phyloP scores from a whole-genome alignment of 2,113 vertebrate species.

The Myotis davidii region DNA sequence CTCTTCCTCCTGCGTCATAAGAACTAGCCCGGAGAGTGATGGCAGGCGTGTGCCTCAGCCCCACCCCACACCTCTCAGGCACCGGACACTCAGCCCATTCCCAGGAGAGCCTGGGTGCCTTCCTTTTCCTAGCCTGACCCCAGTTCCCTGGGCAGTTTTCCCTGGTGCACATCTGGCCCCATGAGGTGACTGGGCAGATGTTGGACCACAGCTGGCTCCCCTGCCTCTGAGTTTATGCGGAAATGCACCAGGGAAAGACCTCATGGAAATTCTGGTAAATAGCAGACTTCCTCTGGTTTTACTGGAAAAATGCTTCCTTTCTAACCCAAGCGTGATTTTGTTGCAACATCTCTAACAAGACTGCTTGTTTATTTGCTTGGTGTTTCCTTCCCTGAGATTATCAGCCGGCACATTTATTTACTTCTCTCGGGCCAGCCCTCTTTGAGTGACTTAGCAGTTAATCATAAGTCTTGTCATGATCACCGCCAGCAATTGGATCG shows the following conservation, averaged over 20 bases:
- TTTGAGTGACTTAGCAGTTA: constrained; percentile 49
- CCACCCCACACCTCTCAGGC: too few relatives aligned
- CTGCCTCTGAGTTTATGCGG: neutral
- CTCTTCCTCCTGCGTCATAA: neutral
- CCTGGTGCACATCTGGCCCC: neutral
- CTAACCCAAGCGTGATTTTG: neutral
- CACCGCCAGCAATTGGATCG: neutral
- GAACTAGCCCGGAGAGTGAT: neutral
- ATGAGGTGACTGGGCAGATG: neutral
- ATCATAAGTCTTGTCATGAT: constrained; percentile 14
- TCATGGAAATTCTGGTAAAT: neutral
- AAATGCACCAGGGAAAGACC: neutral
- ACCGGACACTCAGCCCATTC: neutral
- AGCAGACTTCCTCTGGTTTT: neutral
- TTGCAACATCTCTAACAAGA: neutral
- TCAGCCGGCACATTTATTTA: neutral
- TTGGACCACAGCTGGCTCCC: neutral
- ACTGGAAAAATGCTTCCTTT: neutral
- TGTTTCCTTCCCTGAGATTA: neutral
- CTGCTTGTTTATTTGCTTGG: neutral
- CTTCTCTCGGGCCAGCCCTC: neutral
- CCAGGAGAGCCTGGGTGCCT: neutral
- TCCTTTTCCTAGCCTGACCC: neutral
- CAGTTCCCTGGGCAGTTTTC: neutral
- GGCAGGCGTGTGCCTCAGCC: fast-evolving